Conservation (phyloP, 2,113 vertebrate genomes). For the Tychaedon coryphoeus region DNA sequence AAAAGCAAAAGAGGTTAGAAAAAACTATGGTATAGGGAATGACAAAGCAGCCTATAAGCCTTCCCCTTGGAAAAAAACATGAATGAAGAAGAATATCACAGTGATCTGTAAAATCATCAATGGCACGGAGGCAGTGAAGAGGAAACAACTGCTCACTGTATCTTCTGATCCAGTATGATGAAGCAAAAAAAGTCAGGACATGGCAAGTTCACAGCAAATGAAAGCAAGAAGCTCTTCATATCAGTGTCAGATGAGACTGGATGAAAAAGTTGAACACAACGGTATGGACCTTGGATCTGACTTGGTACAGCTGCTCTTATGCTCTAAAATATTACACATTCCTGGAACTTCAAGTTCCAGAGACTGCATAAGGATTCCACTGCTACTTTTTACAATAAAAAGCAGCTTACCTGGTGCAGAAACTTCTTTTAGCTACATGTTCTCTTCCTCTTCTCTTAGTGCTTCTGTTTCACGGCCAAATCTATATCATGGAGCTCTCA, state of each 20-base stretch:
- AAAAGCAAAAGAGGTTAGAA: background rate
- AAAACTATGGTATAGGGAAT: background rate
- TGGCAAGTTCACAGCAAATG: background rate
- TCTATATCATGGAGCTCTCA: background rate
- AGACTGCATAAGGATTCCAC: background rate
- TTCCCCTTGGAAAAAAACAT: background rate
- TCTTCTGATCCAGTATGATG: background rate
- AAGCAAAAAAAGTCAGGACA: background rate
- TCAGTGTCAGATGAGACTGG: background rate
- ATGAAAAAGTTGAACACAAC: background rate
- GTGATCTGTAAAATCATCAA: background rate
- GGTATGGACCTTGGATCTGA: background rate
- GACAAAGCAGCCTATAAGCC: background rate
- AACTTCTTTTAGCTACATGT: background rate
- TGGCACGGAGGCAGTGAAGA: background rate
- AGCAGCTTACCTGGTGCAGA: conserved; percentile 22
- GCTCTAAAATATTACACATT: background rate
- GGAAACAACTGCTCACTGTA: background rate
- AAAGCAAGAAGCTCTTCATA: background rate
- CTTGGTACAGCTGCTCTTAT: background rate
- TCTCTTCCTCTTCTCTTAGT: background rate
- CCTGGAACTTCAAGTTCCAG: background rate
- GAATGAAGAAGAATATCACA: background rate
- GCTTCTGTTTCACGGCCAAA: background rate
- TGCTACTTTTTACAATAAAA: conserved; percentile 33